Evolutionary conservation across 2,797 vertebrate species (phyloP), one percentile per base, ranked within the genome.

Genomic region (Brotogeris chrysoptera): DNA sequence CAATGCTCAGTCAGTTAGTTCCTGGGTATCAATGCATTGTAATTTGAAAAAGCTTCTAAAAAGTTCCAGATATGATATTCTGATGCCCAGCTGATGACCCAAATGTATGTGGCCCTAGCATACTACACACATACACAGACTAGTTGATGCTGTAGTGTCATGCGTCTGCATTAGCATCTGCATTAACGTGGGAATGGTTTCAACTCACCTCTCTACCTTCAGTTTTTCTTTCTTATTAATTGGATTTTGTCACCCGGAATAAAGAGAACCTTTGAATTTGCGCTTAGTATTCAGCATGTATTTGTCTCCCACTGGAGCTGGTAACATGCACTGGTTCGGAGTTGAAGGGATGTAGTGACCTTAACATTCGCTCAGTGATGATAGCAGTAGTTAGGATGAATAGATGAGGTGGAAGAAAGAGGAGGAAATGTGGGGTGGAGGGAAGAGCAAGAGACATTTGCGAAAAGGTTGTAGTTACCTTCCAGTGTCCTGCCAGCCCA

Each of bases 41-140:
- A 77, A 96, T 92, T 95, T 92, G 82, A 80, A 93, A 80, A 70
- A 89, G 36, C 38, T 60, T 77, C n/a, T 81, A 34, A 47, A 34
- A 72, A 68, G 38, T 41, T 64, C 50, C 87, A 77, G 86, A 6
- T 71, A 57, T 49, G 74, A 78, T 82, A 60, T 23, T 55, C 17
- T 50, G 43, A 47, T 78, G 72, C 59, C 65, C 41, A 46, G 28
- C 7, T 65, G 72, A 18, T 64, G 59, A 30, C 50, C 63, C 28
- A 57, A 28, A 63, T 36, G 6, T 1, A 11, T 5, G 23, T 66
- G 76, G 27, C 53, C 73, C 5, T 10, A 47, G 36, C 15, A 6
- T 0, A 57, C 49, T 7, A 36, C 27, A 7, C 20, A 4, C 20
- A 10, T 7, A 25, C 10, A 30, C 6, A 2, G 16, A 46, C 17